Percentiles rank a stretch among this genome's conserved stretches.
phyloP scores from a whole-genome alignment of 2,113 vertebrate species.

The Passerina amoena region DNA sequence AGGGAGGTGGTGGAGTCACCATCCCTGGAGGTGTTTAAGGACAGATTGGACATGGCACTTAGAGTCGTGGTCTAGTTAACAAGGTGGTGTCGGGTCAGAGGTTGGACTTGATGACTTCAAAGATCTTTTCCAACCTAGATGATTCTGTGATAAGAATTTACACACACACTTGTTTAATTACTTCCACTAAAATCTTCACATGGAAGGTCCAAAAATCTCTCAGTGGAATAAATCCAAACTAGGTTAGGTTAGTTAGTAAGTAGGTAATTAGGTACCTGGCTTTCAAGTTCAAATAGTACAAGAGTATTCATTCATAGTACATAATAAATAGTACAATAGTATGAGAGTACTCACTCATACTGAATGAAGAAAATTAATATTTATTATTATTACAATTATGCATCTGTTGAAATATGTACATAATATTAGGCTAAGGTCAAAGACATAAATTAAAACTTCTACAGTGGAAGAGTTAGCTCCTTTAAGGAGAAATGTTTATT shows the following conservation, averaged over 20 bases:
- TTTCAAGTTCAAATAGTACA: neutral
- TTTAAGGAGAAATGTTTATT: neutral
- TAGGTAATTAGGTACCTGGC: neutral
- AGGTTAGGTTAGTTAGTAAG: neutral
- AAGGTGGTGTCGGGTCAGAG: neutral
- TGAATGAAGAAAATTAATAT: neutral
- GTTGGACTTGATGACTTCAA: neutral
- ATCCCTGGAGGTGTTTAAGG: neutral
- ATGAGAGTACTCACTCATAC: neutral
- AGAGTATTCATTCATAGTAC: neutral
- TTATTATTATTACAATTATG: neutral
- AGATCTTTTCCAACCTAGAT: neutral
- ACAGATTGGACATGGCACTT: neutral
- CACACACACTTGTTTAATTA: fast-evolving
- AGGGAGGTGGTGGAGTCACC: neutral
- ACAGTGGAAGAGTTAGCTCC: neutral
- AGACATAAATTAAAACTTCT: neutral
- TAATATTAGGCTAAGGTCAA: neutral
- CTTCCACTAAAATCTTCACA: fast-evolving
- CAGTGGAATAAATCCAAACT: neutral
- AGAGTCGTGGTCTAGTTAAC: no score
- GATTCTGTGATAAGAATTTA: neutral
- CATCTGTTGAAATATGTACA: neutral
- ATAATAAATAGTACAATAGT: neutral
- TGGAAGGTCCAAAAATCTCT: neutral